Evolutionary conservation across 2,888 invertebrate species (phyloP).

Genomic region (Mellilla xanthometata): DNA sequence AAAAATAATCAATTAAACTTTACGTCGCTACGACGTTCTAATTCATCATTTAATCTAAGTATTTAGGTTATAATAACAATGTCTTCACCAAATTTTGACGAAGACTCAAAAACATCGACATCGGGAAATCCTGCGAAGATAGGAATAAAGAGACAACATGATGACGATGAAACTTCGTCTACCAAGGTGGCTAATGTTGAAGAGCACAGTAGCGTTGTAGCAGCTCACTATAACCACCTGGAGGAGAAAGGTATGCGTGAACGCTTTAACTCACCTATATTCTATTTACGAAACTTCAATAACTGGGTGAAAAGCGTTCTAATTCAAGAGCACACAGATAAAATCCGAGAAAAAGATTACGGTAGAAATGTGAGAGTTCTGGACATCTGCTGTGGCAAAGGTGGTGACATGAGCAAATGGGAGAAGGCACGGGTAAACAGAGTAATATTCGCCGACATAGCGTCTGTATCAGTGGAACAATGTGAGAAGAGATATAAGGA

Average conservation of each 20-base stretch:
- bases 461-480: slow-evolving; percentile 95
- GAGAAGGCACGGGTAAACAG: slow-evolving; percentile 90
- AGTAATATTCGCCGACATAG: slow-evolving; percentile 96
- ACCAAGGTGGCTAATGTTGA: slow-evolving; percentile 25
- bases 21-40: too few relatives aligned
- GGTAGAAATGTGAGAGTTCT: slow-evolving; percentile 88
- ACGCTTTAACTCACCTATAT: slow-evolving; percentile 94
- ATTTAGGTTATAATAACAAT: slow-evolving; percentile 19
- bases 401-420: slow-evolving; percentile 99
- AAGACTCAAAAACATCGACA: slow-evolving; percentile 13
- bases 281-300: slow-evolving; percentile 97
- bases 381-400: slow-evolving; percentile 99
- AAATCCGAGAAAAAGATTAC: slow-evolving; percentile 85
- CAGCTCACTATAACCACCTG: slow-evolving; percentile 96
- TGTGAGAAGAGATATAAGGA: slow-evolving; percentile 92
- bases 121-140: slow-evolving; percentile 5
- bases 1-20: too few relatives aligned
- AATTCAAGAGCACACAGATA: slow-evolving; percentile 91
- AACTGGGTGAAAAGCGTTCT: slow-evolving; percentile 99
- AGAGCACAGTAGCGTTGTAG: slow-evolving; percentile 86
- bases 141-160: slow-evolving; percentile 18
- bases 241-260: slow-evolving; percentile 91
- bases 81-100: slow-evolving; percentile 25
- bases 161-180: slow-evolving; percentile 15
- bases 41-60: too few relatives aligned